Evolutionary conservation across 2,797 vertebrate genomes (phyloP), one percentile per base, ranked within the genome.

Genomic region (Dallia pectoralis): DNA sequence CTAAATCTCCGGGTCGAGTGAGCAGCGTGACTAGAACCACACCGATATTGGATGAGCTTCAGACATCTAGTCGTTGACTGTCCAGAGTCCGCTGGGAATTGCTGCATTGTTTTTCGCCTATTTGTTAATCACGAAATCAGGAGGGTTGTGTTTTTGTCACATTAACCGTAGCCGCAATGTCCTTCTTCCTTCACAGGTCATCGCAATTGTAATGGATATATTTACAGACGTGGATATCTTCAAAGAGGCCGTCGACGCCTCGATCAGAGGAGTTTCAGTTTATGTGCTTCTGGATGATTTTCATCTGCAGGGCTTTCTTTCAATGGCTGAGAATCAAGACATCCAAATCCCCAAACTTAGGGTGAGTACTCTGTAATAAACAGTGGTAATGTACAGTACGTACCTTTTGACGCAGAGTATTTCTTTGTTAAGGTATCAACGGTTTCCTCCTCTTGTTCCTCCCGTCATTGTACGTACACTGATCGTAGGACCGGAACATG

Each of bases 221-320:
- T 99, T 99, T 88, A 98, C 97, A 30, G 98, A 99, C 80, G 92
- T 97, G 48, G 97, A 99, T 82, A 96, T 99, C 85, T 98, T 99
- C 87, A 97, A 94, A 91, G 98, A 99, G 90, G 87, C 92, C 0
- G 93, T 98, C 1, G 96, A 98, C 4, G 96, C 96, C 48, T 96
- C 96, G 16, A 40, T 94, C 47, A 92, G 95, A 82, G 96, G 96
- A 48, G 88, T 98, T 67, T 91, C 96, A 0, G 95, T 99, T 6
- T 99, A 99, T 62, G 86, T 99, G 81, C 92, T 99, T 16, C 91
- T 99, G 65, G 96, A 98, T 82, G 91, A 97, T 40, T 92, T 77
- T 1, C 93, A 97, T 84, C 93, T 96, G 73, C 91, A 89, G 85
- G 88, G 94, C 82, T 99, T 99, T 85, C 90, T 98, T 67, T 88